phyloP scores from a whole-genome alignment of 2,113 vertebrate species.

The Daubentonia madagascariensis region DNA sequence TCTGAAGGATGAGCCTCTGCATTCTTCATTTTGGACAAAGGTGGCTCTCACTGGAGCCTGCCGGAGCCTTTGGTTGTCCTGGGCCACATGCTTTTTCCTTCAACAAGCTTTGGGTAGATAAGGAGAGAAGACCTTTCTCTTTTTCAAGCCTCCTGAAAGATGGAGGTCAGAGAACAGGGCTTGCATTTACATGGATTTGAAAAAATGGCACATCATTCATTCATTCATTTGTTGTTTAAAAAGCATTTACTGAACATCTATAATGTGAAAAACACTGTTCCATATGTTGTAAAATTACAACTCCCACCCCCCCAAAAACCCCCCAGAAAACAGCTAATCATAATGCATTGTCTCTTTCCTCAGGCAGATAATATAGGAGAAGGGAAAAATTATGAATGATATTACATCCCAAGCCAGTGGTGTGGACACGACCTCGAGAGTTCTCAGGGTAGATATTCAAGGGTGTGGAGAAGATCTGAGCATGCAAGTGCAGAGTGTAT shows the following conservation, averaged over 20 bases:
- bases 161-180: neutral
- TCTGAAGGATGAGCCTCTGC: neutral
- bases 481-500: accelerated
- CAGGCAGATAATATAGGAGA: neutral
- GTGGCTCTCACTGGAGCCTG: neutral
- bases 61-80: neutral
- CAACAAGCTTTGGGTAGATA: neutral
- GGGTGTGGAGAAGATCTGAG: neutral
- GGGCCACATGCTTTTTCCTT: neutral
- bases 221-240: neutral
- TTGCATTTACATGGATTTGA: neutral
- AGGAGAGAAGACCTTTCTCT: neutral
- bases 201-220: neutral
- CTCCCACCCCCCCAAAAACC: neutral
- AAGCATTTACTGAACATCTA: neutral
- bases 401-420: neutral
- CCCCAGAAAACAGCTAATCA: neutral
- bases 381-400: neutral
- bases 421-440: neutral
- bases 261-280: too few relatives aligned
- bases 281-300: neutral
- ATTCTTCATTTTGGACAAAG: neutral
- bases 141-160: neutral
- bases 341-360: neutral
- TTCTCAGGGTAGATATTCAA: neutral